These are phyloP conservation scores for Agonum fuliginosum DNA, from an alignment of 2,888 invertebrate species.

Conservation along the genomic window DNA sequence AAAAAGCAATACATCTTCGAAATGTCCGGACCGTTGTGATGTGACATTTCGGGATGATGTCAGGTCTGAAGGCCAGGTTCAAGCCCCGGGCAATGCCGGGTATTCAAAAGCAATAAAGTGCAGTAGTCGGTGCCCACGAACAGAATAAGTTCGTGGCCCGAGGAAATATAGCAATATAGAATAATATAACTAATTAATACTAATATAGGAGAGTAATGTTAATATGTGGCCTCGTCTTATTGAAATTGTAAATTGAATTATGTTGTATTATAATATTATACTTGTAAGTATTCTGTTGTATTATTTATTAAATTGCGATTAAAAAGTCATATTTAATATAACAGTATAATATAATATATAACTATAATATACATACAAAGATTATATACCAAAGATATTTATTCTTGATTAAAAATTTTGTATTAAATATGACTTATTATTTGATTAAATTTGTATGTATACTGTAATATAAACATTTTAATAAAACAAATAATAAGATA, in stretches of 20 bases:
- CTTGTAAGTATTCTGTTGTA: too few species aligned
- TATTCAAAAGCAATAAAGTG: conserved; percentile 74
- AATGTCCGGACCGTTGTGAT: conserved; percentile 35
- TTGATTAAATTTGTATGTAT: conserved; percentile 8
- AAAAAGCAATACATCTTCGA: conserved; percentile 24
- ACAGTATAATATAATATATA: not conserved
- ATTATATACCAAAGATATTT: conserved; percentile 27
- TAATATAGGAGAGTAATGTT: conserved; percentile 47
- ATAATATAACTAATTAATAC: conserved; percentile 49
- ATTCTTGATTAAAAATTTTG: conserved; percentile 1
- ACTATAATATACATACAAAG: conserved; percentile 7
- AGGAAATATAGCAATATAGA: conserved; percentile 73
- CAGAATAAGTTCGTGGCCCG: conserved; percentile 67
- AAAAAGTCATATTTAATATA: conserved; percentile 28
- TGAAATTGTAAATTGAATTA: too few species aligned
- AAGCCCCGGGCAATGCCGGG: conserved; percentile 71
- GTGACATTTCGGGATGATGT: conserved; percentile 38
- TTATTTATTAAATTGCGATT: too few species aligned
- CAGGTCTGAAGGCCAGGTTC: conserved; percentile 64
- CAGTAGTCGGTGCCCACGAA: conserved; percentile 69
- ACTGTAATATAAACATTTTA: conserved; percentile 30
- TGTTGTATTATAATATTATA: too few species aligned
- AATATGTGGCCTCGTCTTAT: conserved; percentile 34
- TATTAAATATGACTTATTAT: conserved; percentile 7
- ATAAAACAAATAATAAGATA: conserved; percentile 16